These are phyloP conservation scores for Pyralis farinalis DNA, from an alignment of 2,888 invertebrate species.

Conservation along the genomic window DNA sequence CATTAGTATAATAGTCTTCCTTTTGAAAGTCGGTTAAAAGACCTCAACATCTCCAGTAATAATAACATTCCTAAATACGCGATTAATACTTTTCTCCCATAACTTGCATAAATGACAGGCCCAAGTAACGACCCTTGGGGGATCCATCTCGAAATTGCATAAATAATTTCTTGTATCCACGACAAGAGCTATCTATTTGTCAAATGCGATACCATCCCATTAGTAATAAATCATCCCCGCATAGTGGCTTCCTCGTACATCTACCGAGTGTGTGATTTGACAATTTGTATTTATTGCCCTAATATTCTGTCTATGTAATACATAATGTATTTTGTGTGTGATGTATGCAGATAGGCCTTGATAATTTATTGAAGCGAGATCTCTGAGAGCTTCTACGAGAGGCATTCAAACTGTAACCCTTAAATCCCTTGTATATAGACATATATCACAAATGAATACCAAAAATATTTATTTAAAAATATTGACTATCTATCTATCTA, in stretches of 20 bases:
- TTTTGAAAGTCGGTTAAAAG: no score
- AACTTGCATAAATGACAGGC: neutral
- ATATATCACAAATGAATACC: no score
- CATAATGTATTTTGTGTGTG: neutral
- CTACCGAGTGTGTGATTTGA: conserved; percentile 3
- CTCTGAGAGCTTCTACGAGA: no score
- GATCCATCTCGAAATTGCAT: neutral
- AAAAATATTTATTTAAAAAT: no score
- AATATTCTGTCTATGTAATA: neutral
- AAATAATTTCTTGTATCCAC: neutral
- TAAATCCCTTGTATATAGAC: no score
- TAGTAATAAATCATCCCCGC: neutral
- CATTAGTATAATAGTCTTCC: no score
- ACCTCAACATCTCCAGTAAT: no score
- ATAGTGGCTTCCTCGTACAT: neutral
- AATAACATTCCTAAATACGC: no score
- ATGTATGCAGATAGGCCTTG: neutral
- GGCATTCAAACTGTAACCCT: no score
- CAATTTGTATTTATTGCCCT: conserved; percentile 8
- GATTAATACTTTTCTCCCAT: no score
- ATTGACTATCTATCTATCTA: no score
- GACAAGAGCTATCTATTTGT: neutral
- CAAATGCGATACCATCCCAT: neutral
- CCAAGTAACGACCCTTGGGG: neutral
- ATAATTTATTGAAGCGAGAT: no score